A percentile compares a stretch with the other conserved stretches of the same genome.
These are phyloP conservation scores for Sepioteuthis lessoniana DNA, from an alignment of 2,888 invertebrate genomes.

Conservation along the genomic window DNA sequence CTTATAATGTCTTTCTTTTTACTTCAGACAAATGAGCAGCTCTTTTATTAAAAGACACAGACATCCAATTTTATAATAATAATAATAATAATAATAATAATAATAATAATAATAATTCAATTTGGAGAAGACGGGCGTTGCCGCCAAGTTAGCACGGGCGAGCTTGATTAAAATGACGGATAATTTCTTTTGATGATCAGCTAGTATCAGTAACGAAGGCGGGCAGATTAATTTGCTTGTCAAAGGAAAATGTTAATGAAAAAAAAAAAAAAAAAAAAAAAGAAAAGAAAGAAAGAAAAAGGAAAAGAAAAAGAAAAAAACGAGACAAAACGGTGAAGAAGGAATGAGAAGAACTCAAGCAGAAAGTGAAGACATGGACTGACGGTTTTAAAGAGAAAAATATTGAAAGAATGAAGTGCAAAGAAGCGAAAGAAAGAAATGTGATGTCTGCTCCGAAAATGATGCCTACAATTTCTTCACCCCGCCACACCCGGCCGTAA, in stretches of 20 bases:
- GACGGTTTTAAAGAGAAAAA: background rate
- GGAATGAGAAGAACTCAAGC: background rate
- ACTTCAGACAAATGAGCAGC: background rate
- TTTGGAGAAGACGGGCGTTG: background rate
- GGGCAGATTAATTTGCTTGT: background rate
- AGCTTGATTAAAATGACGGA: background rate
- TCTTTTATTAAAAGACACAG: background rate
- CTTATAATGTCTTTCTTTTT: background rate
- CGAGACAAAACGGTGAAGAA: background rate
- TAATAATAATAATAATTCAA: background rate
- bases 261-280: background rate
- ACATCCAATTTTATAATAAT: background rate
- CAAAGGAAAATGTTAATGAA: constrained; percentile 12
- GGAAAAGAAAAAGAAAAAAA: background rate
- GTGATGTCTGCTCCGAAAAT: no score
- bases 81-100: background rate
- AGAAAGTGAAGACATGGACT: background rate
- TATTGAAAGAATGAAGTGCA: background rate
- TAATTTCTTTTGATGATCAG: background rate
- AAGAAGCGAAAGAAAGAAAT: no score
- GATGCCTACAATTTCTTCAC: no score
- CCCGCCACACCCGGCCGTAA: no score
- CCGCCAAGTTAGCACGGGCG: background rate
- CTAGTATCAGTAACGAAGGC: background rate
- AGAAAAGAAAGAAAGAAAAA: background rate